A percentile compares a stretch with the other conserved stretches of the same genome.
phyloP scores from a whole-genome alignment of 1,140 invertebrate genomes.

The Ips typographus region DNA sequence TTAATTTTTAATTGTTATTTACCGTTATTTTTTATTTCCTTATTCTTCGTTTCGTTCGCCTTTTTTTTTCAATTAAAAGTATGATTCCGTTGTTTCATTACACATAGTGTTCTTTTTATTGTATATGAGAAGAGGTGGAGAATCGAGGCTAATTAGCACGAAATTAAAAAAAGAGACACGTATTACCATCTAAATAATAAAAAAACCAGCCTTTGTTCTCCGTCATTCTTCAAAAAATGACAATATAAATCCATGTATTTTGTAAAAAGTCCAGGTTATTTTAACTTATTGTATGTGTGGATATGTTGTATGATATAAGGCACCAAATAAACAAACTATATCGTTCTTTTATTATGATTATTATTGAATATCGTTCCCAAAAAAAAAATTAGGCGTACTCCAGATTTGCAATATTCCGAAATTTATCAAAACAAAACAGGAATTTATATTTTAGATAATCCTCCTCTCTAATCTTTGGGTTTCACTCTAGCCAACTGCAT shows the following conservation, averaged over 20 bases:
- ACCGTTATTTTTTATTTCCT: constrained; percentile 45
- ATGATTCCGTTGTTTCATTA: constrained; percentile 45
- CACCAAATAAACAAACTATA: constrained; percentile 57
- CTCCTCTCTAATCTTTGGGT: neutral
- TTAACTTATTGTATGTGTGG: constrained; percentile 52
- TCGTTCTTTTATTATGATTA: constrained; percentile 46
- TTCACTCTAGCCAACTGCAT: constrained; percentile 61
- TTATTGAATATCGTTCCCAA: constrained; percentile 6
- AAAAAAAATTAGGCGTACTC: neutral
- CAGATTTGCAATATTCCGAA: neutral
- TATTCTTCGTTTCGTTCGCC: constrained; percentile 40
- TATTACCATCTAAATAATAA: constrained; percentile 42
- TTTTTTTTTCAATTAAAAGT: constrained; percentile 43
- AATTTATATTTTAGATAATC: neutral
- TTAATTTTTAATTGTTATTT: constrained; percentile 40
- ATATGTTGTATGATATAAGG: constrained; percentile 57
- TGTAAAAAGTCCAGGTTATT: constrained; percentile 45
- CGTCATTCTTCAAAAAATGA: constrained; percentile 35
- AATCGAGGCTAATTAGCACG: constrained; percentile 37
- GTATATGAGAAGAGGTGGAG: constrained; percentile 35
- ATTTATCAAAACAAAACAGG: neutral
- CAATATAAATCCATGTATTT: constrained; percentile 42
- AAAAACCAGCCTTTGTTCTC: constrained; percentile 43
- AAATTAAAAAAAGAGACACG: constrained; percentile 48
- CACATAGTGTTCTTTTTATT: constrained; percentile 13